Evolutionary conservation across 2,797 vertebrate genomes (phyloP), one percentile per base, ranked within the genome.

Genomic region (Carduelis carduelis): DNA sequence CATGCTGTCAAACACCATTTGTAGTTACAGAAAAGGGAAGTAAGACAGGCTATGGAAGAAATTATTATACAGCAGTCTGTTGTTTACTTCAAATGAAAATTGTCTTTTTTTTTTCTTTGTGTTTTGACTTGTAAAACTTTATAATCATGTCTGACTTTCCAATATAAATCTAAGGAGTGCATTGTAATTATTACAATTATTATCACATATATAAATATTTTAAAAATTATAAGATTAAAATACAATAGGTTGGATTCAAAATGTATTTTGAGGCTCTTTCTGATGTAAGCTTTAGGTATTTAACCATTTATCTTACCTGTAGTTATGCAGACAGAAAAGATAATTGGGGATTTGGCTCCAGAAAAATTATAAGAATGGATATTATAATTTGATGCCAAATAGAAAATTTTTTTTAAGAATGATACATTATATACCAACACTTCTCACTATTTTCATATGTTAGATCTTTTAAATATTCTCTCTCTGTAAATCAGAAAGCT

Each of bases 1-100:
- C 56, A 90, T 72, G 50, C 70, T 96, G 83, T 94, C 85, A 92
- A 78, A 89, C 60, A 86, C 13, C 57, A 61, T 21, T 41, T 86
- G 83, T 93, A 95, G 93, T 95, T 96, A 93, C 37, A 68, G 59
- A 87, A 92, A 83, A 16, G 61, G 8, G 47, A 91, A 85, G 79
- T 70, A 57, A 71, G 71, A 65, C 59, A 87, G 78, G 18, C 34
- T 87, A 14, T 79, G 28, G 34, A 89, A 93, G 75, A 95, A 80
- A 75, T 59, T 69, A 69, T 81, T 82, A 78, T 85, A 68, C 47
- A 20, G 12, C 13, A 71, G 37, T 80, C 27, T 83, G 35, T 28
- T 93, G 75, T 87, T 97, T 81, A 79, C 57, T 60, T 92, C 49
- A 63, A 86, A 81, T 59, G 43, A 56, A 86, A 78, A 35, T 24